These are phyloP conservation scores for Urocynchramus pylzowi DNA, from an alignment of 2,113 vertebrate genomes.

Conservation along the genomic window DNA sequence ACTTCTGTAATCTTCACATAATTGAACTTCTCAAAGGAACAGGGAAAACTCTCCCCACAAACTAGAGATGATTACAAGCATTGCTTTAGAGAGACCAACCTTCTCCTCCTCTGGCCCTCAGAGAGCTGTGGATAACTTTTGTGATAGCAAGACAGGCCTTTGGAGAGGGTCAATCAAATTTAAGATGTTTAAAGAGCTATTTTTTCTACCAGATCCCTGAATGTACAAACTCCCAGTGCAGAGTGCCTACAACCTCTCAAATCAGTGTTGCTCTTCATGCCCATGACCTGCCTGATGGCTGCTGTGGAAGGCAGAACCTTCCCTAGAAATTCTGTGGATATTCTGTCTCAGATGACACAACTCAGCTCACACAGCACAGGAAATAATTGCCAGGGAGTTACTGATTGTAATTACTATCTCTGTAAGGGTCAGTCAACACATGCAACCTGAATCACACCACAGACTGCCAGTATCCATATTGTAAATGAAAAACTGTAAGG, in stretches of 20 bases:
- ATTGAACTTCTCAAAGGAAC: conserved; percentile 43
- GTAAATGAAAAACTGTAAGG: not conserved
- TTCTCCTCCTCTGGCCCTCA: not conserved
- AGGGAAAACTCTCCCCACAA: not conserved
- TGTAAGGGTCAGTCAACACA: conserved; percentile 11
- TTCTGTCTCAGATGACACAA: not conserved
- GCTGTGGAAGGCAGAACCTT: not conserved
- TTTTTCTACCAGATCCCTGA: not conserved
- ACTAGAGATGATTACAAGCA: not conserved
- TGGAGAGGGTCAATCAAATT: not conserved
- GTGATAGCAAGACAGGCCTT: not conserved
- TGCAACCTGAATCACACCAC: conserved; percentile 10
- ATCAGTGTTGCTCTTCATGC: not conserved
- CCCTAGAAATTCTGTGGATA: not conserved
- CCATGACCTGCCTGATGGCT: not conserved
- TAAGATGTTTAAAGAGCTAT: not conserved
- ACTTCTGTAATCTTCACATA: conserved; percentile 17
- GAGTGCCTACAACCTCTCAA: not conserved
- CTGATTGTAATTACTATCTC: not conserved
- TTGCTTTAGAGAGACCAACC: not conserved
- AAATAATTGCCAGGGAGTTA: not conserved
- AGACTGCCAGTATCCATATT: not conserved
- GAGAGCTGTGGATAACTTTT: not conserved
- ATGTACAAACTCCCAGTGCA: not conserved
- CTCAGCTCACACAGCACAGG: not conserved